phyloP scores from a whole-genome alignment of 2,797 vertebrate species.

The Melanotaenia pygmaea region DNA sequence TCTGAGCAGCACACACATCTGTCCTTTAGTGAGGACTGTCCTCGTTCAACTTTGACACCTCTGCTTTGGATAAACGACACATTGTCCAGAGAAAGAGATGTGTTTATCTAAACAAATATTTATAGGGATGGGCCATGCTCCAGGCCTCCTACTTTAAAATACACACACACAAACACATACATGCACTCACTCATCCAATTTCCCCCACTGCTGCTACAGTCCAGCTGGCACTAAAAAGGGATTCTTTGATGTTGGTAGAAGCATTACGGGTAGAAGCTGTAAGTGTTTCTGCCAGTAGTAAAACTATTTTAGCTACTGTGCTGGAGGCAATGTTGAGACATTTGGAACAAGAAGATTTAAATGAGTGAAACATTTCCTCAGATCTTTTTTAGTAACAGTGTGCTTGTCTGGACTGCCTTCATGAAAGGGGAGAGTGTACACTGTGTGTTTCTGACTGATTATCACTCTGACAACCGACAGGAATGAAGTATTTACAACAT shows the following conservation, averaged over 20 bases:
- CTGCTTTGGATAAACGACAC: conserved; percentile 29
- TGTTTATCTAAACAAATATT: conserved; percentile 62
- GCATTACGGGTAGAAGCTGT: conserved; percentile 63
- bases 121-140: conserved; percentile 44
- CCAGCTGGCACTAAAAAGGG: conserved; percentile 67
- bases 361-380: conserved; percentile 18
- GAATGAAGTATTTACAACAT: conserved; percentile 21
- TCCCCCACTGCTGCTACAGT: conserved; percentile 44
- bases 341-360: conserved; percentile 48
- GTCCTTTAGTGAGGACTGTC: conserved; percentile 21
- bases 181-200: conserved; percentile 24
- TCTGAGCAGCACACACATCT: conserved; percentile 13
- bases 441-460: conserved; percentile 14
- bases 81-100: conserved; percentile 44
- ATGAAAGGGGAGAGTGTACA: conserved; percentile 15
- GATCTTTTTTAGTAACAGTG: conserved; percentile 3
- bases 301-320: conserved; percentile 60
- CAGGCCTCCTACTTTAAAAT: conserved; percentile 45
- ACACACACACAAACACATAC: conserved; percentile 26
- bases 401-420: conserved; percentile 9
- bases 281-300: conserved; percentile 50
- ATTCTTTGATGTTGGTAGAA: conserved; percentile 68
- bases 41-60: conserved; percentile 18
- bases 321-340: conserved; percentile 45
- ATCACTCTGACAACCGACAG: conserved; percentile 2